Percentiles rank a stretch among this genome's conserved stretches.
phyloP scores from a whole-genome alignment of 2,797 vertebrate genomes.

The Pogonophryne albipinna region DNA sequence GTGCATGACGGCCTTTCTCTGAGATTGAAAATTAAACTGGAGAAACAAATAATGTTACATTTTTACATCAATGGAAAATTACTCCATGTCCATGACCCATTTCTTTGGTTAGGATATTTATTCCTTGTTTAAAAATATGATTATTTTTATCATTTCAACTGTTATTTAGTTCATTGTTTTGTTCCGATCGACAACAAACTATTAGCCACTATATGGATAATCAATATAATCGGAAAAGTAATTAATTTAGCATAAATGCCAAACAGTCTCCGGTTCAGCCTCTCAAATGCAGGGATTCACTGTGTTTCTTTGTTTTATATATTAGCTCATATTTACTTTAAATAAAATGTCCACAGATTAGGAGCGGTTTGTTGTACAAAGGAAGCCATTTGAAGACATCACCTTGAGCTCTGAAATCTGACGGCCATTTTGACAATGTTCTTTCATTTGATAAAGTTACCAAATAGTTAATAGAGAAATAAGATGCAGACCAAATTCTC shows the following conservation, averaged over 20 bases:
- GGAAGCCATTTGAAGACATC: background rate
- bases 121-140: conserved; percentile 2
- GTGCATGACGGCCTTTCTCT: background rate
- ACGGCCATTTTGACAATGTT: background rate
- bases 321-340: background rate
- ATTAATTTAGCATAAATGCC: background rate
- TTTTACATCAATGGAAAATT: background rate
- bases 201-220: background rate
- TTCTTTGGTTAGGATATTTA: background rate
- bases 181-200: background rate
- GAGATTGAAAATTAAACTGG: background rate
- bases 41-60: background rate
- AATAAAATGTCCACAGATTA: background rate
- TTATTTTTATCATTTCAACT: background rate
- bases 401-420: background rate
- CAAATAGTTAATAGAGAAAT: background rate
- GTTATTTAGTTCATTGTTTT: background rate
- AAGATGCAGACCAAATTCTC: background rate
- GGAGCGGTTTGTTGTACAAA: background rate
- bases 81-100: background rate
- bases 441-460: background rate
- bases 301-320: background rate
- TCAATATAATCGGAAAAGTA: background rate
- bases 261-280: background rate
- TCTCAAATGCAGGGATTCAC: background rate